Conservation (phyloP, 2,797 vertebrate species). For the Semotilus atromaculatus region DNA sequence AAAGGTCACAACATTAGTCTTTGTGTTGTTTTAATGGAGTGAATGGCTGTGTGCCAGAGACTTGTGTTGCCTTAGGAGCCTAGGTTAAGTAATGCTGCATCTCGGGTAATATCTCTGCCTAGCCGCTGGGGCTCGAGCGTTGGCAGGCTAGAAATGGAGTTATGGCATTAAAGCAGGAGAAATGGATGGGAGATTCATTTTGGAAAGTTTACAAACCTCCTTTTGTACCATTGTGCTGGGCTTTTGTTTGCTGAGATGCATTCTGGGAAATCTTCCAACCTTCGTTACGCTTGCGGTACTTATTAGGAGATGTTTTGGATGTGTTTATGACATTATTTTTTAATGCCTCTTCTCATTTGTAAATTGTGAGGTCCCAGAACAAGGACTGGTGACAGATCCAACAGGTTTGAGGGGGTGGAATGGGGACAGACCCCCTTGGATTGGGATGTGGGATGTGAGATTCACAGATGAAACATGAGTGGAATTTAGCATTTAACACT, state of each 20-base stretch:
- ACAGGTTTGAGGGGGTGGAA: not conserved
- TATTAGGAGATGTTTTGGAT: not conserved
- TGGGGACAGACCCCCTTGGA: not conserved
- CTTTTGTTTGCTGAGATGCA: conserved; percentile 32
- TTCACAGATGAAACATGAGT: not conserved
- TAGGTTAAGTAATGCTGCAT: conserved; percentile 69
- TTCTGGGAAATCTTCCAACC: conserved; percentile 17
- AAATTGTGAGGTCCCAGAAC: conserved; percentile 1
- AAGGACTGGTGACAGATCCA: conserved; percentile 8
- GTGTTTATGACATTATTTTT: not conserved
- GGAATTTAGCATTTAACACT: not conserved
- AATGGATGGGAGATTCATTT: conserved; percentile 40
- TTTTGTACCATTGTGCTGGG: conserved; percentile 8
- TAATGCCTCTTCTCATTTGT: conserved; percentile 11
- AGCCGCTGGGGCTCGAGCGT: conserved; percentile 28
- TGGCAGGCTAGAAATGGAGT: conserved; percentile 47
- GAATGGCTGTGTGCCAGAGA: conserved; percentile 67
- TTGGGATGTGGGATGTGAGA: not conserved
- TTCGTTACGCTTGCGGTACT: not conserved
- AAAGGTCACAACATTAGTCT: conserved; percentile 76
- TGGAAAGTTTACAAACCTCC: conserved; percentile 31
- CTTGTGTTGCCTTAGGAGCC: conserved; percentile 65
- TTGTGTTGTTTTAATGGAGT: conserved; percentile 75
- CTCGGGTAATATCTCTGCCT: conserved; percentile 67
- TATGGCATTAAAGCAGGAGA: conserved; percentile 47